Conservation (phyloP, 2,888 invertebrate genomes). For the Morpho helenor region DNA sequence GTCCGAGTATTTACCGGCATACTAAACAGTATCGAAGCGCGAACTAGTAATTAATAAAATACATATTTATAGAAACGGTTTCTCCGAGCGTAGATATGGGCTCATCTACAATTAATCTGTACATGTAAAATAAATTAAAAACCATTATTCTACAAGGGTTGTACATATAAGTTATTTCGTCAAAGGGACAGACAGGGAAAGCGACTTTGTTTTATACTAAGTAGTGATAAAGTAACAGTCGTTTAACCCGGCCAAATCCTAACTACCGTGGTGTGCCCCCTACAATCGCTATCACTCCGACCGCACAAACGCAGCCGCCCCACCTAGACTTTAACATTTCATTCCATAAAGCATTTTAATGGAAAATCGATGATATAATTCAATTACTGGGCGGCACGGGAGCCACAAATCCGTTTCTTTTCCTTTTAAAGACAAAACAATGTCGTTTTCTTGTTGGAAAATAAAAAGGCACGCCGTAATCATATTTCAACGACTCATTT, state of each 20-base stretch:
- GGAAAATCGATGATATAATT: conserved; percentile 78
- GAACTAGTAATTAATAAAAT: neutral
- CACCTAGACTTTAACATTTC: conserved; percentile 69
- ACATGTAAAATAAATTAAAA: conserved; percentile 14
- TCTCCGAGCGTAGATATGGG: too few relatives aligned
- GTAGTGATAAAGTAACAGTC: too few relatives aligned
- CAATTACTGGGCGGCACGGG: conserved; percentile 66
- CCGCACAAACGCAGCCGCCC: conserved; percentile 44
- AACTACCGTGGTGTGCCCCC: neutral
- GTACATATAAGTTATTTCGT: conserved; percentile 13
- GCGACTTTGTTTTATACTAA: too few relatives aligned
- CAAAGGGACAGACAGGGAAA: too few relatives aligned
- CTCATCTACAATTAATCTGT: conserved; percentile 4
- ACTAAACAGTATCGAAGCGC: too few relatives aligned
- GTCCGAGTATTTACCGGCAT: too few relatives aligned
- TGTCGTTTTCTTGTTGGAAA: conserved; percentile 45
- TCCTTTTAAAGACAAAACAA: conserved; percentile 57
- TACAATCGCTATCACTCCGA: conserved; percentile 10
- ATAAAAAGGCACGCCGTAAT: conserved; percentile 44
- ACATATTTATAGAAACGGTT: neutral
- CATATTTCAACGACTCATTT: conserved; percentile 63
- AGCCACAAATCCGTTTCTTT: conserved; percentile 57
- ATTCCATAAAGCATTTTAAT: conserved; percentile 78
- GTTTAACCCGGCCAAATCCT: too few relatives aligned
- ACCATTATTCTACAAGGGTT: neutral